Evolutionary conservation across 2,888 invertebrate genomes (phyloP).

Genomic region (Stictocephala bisonia): DNA sequence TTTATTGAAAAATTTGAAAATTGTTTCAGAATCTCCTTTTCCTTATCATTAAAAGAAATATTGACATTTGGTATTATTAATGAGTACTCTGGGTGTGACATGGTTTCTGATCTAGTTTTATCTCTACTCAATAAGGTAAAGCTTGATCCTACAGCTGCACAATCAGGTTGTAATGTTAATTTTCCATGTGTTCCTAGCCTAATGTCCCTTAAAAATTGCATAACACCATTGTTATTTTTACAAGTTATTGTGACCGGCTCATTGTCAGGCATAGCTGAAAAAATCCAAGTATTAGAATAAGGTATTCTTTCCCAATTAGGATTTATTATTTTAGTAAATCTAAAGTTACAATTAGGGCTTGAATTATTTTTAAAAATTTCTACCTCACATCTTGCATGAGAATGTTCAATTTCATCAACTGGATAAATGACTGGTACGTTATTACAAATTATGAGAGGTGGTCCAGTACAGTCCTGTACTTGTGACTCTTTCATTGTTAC

Average conservation of each 20-base stretch:
- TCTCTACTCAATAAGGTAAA: neutral
- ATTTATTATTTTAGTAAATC: too few relatives aligned
- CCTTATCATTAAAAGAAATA: neutral
- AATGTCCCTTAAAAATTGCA: neutral
- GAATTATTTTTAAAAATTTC: too few relatives aligned
- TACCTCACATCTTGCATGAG: too few relatives aligned
- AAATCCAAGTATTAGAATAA: too few relatives aligned
- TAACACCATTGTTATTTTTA: neutral
- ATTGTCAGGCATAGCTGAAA: neutral
- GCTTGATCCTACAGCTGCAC: neutral
- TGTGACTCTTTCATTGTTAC: too few relatives aligned
- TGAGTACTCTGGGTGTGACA: neutral
- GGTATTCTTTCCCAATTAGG: too few relatives aligned
- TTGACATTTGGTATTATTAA: conserved; percentile 7
- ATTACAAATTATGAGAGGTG: too few relatives aligned
- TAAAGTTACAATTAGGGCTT: too few relatives aligned
- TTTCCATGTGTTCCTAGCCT: neutral
- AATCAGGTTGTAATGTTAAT: neutral
- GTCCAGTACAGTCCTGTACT: too few relatives aligned
- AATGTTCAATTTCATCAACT: too few relatives aligned
- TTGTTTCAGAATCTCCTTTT: neutral
- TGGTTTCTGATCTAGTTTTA: neutral
- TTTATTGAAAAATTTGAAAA: neutral
- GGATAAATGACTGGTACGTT: too few relatives aligned
- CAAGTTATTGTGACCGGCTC: neutral